Evolutionary conservation across 1,140 invertebrate species (phyloP), one percentile per base, ranked within the genome.

Genomic region (Aphaenogaster rudis): DNA sequence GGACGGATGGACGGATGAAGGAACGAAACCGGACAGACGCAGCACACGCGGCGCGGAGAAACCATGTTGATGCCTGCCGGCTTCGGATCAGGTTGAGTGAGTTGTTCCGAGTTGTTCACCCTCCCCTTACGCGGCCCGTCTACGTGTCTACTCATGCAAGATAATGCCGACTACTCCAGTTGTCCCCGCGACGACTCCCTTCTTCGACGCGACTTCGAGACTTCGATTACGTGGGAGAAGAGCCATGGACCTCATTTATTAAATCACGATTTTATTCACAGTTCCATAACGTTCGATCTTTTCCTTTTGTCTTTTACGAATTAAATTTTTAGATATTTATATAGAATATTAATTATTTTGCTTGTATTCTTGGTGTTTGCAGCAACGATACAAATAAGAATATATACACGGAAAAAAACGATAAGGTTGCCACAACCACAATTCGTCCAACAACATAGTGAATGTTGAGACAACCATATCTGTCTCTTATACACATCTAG

Each of bases 41-140:
- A 78, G 86, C 59, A 78, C 82, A 88, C 79, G 79, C 50, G 82
- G 74, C 77, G 42, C 76, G 61, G 86, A 87, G 85, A 88, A 87
- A 89, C 87, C 74, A 91, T 50, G 86, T 81, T 91, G 90, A 89
- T 91, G 90, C 90, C 90, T 88, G 90, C 88, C 88, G 86, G 88
- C 88, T 81, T 86, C 81, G 80, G 90, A 91, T 91, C 90, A 90
- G 88, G 88, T 92, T 81, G 91, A 92, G 91, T 92, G 88, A 92
- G 91, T 90, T 86, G 91, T 92, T 92, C 85, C 90, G 81, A 88
- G 90, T 71, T 80, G 90, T 66, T 85, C 86, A 36, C 66, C 64
- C 86, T 91, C 61, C 61, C 76, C 66, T 71, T 8, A 17, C 76
- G 28, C 48, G 59, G 33, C 8, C 80, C 78, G 66, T 89, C 74